Base-by-base conservation (phyloP, 1,140 invertebrate species). In the Papilio aristodemus region DNA sequence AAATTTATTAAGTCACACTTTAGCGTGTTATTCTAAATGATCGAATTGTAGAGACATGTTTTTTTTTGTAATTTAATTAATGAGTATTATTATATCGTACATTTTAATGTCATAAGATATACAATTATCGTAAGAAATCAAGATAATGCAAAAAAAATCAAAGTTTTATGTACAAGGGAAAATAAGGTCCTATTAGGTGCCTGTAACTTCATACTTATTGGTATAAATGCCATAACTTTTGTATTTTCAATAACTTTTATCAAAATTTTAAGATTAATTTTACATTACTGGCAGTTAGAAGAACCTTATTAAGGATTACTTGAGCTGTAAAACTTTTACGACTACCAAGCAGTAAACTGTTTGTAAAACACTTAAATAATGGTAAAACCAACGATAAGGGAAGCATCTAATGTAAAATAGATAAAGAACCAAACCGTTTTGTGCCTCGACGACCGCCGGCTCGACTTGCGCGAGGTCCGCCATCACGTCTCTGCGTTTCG, bases 361-460 rank as follows among this genome's bases (percentile, higher is more conserved):
- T 32, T 32, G 27, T 32, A 19, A 50, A 22, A 25, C 9, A 50
- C 46, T 50, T 4, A 22, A 43, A 43, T 43, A 14, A n/a, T 43
- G 4, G 41, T n/a, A 22, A 22, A 32, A 57, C 25, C 22, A 58
- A 14, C 32, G 13, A 14, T n/a, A 32, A 25, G 6, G 13, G 13
- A 25, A 54, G 9, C 19, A 9, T 22, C 9, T 43, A 36, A 57
- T 50, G 37, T 22, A 68, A 75, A 70, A 71, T 59, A 74, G 77
- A 68, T 58, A 78, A 75, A 76, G 68, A 73, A 81, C 89, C 92
- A 89, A 93, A 98, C 97, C 97, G 93, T 96, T 96, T 93, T 99
- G 98, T 32, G 99, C 98, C 79, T 99, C 99, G 74, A 98, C 96
- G 69, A 99, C 99, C 80, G 99, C 99, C 0, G 99, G 99, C 92